Percentiles rank a stretch among this genome's conserved stretches.
phyloP scores from a whole-genome alignment of 2,113 vertebrate species.

The Phasianus colchicus region DNA sequence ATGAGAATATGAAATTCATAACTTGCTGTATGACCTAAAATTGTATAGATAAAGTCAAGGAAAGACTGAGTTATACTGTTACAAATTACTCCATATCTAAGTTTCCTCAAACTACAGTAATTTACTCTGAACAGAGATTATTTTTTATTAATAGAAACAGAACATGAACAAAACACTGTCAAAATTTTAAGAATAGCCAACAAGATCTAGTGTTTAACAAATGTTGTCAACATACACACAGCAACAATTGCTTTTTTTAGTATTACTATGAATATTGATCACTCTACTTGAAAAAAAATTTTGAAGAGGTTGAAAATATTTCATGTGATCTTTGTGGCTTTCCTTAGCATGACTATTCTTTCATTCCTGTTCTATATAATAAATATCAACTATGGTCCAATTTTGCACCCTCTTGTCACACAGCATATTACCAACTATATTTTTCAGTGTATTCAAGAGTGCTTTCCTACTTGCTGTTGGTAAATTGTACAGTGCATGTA shows the following conservation, averaged over 20 bases:
- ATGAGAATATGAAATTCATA: neutral
- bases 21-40: neutral
- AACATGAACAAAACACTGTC: neutral
- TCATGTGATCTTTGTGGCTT: neutral
- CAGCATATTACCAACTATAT: neutral
- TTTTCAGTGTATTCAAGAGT: neutral
- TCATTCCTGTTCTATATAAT: neutral
- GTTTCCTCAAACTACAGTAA: neutral
- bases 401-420: neutral
- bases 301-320: neutral
- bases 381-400: neutral
- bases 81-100: neutral
- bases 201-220: neutral
- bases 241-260: neutral
- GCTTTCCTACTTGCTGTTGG: neutral
- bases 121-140: neutral
- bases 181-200: neutral
- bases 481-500: neutral
- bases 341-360: neutral
- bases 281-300: neutral
- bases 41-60: neutral
- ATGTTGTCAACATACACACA: neutral
- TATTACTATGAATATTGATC: slow-evolving; percentile 20
- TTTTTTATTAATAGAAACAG: neutral
- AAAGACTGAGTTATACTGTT: neutral